Evolutionary conservation across 2,888 invertebrate species (phyloP).

Genomic region (Agrotis exclamationis): DNA sequence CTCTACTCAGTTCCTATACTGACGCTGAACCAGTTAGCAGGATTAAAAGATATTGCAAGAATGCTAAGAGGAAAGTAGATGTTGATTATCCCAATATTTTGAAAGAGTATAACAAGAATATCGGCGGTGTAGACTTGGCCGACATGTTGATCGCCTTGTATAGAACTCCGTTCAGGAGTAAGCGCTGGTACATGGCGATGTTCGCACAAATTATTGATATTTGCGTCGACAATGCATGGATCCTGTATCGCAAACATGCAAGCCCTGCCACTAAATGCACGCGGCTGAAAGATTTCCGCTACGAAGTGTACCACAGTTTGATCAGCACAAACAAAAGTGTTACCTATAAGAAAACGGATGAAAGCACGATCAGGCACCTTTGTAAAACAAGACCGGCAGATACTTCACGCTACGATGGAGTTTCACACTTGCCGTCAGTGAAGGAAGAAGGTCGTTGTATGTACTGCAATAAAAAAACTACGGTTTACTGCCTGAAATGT

Average conservation of each 20-base stretch:
- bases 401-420: conserved; percentile 15
- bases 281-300: conserved; percentile 7
- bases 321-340: conserved; percentile 13
- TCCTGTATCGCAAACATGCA: conserved; percentile 6
- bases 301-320: conserved; percentile 2
- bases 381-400: conserved; percentile 13
- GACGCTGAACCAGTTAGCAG: conserved; percentile 4
- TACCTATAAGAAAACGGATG: too few species aligned
- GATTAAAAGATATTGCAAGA: conserved; percentile 8
- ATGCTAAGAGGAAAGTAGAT: conserved; percentile 1
- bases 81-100: neutral
- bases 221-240: conserved; percentile 14
- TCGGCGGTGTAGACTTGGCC: neutral
- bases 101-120: neutral
- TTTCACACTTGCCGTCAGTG: conserved; percentile 15
- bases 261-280: conserved; percentile 4
- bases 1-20: conserved; percentile 10
- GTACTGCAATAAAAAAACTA: conserved; percentile 14
- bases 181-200: conserved; percentile 7
- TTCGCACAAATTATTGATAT: conserved; percentile 10
- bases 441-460: conserved; percentile 10
- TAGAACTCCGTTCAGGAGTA: conserved; percentile 5
- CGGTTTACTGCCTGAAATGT: too few species aligned
- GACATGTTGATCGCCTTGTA: conserved; percentile 14
- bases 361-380: too few species aligned